These are phyloP conservation scores for Sphenodon punctatus DNA, from an alignment of 2,797 vertebrate species.

Conservation along the genomic window DNA sequence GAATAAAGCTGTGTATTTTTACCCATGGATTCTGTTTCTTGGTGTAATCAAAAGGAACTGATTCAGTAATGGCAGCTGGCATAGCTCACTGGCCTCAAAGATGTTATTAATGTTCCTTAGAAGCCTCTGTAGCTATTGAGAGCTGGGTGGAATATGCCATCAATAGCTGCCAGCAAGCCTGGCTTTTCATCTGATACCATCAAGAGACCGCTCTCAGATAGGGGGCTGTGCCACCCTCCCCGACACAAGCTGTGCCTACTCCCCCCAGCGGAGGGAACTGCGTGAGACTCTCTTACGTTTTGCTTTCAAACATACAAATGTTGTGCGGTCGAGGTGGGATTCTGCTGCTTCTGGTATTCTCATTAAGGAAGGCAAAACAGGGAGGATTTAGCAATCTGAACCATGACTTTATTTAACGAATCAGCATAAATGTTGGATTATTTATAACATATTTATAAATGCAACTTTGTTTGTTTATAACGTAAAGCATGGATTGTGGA, in stretches of 20 bases:
- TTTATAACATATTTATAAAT: no score
- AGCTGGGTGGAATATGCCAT: background rate
- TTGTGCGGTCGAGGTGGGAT: background rate
- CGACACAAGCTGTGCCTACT: background rate
- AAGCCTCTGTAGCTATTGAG: slow-evolving; percentile 5
- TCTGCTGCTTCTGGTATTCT: slow-evolving; percentile 4
- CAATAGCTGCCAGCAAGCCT: background rate
- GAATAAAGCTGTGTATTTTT: slow-evolving; percentile 12
- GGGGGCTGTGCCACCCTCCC: background rate
- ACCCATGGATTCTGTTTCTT: slow-evolving; percentile 13
- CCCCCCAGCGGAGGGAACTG: background rate
- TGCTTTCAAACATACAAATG: rapidly evolving
- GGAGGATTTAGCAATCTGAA: slow-evolving; percentile 45
- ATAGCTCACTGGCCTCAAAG: slow-evolving; percentile 1
- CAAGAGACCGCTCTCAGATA: background rate
- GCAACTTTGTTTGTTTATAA: no score
- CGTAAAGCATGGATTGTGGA: slow-evolving; percentile 24
- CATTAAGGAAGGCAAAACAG: background rate
- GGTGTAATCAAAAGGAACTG: slow-evolving; percentile 47
- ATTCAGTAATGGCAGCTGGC: slow-evolving; percentile 25
- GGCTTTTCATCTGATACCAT: background rate
- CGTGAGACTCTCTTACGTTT: background rate
- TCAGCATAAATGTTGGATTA: slow-evolving; percentile 35
- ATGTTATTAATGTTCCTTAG: slow-evolving; percentile 17
- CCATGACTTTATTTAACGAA: slow-evolving; percentile 35